A percentile compares a stretch with the other conserved stretches of the same genome.
phyloP scores from a whole-genome alignment of 2,113 vertebrate species.

The Promerops cafer region DNA sequence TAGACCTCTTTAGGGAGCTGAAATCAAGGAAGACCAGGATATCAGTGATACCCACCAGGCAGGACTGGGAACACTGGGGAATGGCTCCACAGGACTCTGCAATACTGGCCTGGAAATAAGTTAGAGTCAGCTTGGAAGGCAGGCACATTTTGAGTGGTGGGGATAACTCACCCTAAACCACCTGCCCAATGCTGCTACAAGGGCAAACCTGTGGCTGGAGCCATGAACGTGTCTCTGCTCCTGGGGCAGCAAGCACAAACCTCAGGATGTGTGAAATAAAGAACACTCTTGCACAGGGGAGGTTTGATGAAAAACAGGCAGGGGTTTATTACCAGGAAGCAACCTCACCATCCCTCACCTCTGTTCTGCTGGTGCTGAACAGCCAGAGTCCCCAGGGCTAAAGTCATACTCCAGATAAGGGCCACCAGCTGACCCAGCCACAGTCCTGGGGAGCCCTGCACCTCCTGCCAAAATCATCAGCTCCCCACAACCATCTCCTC shows the following conservation, averaged over 20 bases:
- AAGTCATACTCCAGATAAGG: not conserved
- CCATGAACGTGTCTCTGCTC: accelerated
- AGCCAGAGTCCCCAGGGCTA: not conserved
- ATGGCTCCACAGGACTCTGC: not conserved
- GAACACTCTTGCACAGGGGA: not conserved
- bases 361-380: not conserved
- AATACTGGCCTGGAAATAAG: not conserved
- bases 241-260: not conserved
- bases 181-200: accelerated
- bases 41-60: not conserved
- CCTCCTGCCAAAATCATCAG: not conserved
- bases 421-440: not conserved
- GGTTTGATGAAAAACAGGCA: not conserved
- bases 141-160: not conserved
- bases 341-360: not conserved
- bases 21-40: not conserved
- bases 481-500: not conserved
- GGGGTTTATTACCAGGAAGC: not conserved
- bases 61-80: not conserved
- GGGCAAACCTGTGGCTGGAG: not conserved
- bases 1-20: not conserved
- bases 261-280: not conserved
- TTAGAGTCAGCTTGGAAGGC: not conserved
- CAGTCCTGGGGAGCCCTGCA: not conserved
- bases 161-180: not conserved